phyloP scores from a whole-genome alignment of 1,140 invertebrate genomes.

The Trichonephila clavata region DNA sequence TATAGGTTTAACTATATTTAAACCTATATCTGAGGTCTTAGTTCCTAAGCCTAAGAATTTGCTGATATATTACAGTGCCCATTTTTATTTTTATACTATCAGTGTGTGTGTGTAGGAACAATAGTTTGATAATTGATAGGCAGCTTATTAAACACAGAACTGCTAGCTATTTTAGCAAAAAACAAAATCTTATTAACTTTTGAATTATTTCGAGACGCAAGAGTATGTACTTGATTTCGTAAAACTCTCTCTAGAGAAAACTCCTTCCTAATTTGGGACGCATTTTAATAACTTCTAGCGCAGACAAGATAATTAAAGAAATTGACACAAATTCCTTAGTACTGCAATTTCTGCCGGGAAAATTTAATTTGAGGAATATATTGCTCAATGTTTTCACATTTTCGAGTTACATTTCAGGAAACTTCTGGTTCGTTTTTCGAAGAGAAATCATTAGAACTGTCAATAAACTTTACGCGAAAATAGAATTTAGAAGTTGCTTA shows the following conservation, averaged over 20 bases:
- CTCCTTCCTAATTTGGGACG: not conserved
- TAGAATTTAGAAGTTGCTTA: not conserved
- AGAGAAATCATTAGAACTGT: not conserved
- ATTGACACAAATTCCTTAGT: conserved; percentile 25
- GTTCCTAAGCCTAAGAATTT: no score
- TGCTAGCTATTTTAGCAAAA: not conserved
- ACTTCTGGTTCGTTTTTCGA: not conserved
- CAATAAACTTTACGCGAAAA: not conserved
- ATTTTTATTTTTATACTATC: no score
- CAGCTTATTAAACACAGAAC: not conserved
- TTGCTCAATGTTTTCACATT: not conserved
- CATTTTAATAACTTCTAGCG: conserved; percentile 19
- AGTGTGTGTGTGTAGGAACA: no score
- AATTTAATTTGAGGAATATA: conserved; percentile 29
- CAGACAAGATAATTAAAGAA: conserved; percentile 41
- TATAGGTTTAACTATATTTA: no score
- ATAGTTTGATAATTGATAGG: not conserved
- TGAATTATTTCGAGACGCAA: conserved; percentile 13
- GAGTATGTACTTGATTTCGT: not conserved
- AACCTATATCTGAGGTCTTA: no score
- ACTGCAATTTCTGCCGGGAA: not conserved
- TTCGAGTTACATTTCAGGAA: not conserved
- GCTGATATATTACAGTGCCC: no score
- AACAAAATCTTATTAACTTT: not conserved
- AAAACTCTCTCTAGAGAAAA: not conserved